Evolutionary conservation across 2,113 vertebrate genomes (phyloP).

Genomic region (Agapornis roseicollis): DNA sequence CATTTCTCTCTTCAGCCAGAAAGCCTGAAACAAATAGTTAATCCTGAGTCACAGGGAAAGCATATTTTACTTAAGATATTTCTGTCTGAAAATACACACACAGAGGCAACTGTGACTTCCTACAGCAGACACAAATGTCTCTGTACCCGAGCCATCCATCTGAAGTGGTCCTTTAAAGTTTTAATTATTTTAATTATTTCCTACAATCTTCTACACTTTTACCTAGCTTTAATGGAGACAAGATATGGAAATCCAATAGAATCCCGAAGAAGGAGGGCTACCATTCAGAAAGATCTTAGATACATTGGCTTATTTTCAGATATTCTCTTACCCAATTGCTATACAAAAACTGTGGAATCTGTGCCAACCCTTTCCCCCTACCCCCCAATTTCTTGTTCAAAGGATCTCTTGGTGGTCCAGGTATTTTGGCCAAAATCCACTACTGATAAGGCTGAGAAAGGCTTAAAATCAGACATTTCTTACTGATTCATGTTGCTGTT

Average conservation of each 20-base stretch:
- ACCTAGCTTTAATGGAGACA: not conserved
- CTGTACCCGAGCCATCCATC: not conserved
- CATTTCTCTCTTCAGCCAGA: not conserved
- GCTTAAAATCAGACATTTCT: constrained; percentile 44
- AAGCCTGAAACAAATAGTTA: not conserved
- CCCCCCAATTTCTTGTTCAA: not conserved
- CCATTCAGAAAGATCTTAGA: not conserved
- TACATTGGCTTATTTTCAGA: not conserved
- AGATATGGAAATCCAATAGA: not conserved
- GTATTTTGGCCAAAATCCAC: not conserved
- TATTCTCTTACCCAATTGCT: not conserved
- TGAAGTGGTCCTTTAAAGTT: not conserved
- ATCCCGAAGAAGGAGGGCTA: not conserved
- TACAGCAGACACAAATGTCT: not conserved
- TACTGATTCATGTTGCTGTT: constrained; percentile 9
- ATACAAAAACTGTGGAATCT: not conserved
- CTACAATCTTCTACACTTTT: not conserved
- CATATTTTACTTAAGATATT: not conserved
- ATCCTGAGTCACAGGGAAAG: not conserved
- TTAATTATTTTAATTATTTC: not conserved
- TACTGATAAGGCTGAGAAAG: not conserved
- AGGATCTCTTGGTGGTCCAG: not conserved
- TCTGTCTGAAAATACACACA: not conserved
- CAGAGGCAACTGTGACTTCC: not conserved
- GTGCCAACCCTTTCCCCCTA: no score